Base-by-base conservation (phyloP, 2,797 vertebrate genomes). In the Clarias fuscus region DNA sequence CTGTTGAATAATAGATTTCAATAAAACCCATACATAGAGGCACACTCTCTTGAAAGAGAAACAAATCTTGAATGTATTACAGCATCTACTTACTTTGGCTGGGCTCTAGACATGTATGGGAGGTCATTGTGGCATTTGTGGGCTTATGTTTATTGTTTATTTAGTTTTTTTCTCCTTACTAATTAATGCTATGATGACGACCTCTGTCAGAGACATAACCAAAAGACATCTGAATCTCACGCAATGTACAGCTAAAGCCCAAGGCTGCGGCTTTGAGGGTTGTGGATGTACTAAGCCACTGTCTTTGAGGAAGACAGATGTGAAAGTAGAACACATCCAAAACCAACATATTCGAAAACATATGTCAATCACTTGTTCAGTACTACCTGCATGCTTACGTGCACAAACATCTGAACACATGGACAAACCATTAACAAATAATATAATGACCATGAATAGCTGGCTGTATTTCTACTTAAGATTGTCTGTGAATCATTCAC, bases 21-120 rank as follows among this genome's bases (percentile, higher is more conserved):
- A 87, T 94, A 91, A 91, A 93, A 88, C 88, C 90, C 84, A 90
- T 64, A 83, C 89, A 90, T 86, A 91, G 87, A 85, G 86, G 89
- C 84, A 89, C 84, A 43, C 11, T 91, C 85, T 91, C 82, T 89
- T 88, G 85, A 87, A 85, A 80, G 86, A 89, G 89, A 88, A 92
- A 93, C 89, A 93, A 93, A 94, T 95, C 94, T 95, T 96, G 93
- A 95, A 95, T 91, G 89, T 92, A 95, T 96, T 95, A 93, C 91
- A 93, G 86, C 90, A 94, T 94, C 95, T 93, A 85, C 89, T 93
- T 93, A 93, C 88, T 94, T 95, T 94, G 93, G 91, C 92, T 77
- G 93, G 89, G 90, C 61, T 67, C 88, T 72, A 88, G 89, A 91
- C 90, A 89, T 90, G 91, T 91, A 92, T 86, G 89, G 92, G 90